Evolutionary conservation across 2,113 vertebrate genomes (phyloP).

Genomic region (Lophura nycthemera): DNA sequence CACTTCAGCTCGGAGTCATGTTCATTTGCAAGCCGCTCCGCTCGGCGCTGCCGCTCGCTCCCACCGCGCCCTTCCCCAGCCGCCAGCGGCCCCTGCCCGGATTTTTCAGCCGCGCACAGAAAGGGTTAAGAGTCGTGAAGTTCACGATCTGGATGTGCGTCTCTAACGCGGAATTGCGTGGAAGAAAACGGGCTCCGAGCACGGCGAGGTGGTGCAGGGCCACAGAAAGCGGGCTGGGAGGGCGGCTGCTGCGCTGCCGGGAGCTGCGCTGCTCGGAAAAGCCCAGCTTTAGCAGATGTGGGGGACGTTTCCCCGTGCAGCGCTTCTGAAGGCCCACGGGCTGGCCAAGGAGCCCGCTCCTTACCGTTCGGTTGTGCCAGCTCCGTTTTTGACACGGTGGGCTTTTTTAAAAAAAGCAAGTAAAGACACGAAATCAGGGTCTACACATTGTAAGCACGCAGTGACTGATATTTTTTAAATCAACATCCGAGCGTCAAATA

Average conservation of each 20-base stretch:
- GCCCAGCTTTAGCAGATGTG: neutral
- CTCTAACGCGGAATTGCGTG: constrained; percentile 60
- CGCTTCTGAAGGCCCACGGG: constrained; percentile 23
- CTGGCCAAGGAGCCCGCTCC: neutral
- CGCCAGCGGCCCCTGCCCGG: neutral
- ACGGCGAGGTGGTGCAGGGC: constrained; percentile 33
- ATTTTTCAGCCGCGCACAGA: constrained; percentile 47
- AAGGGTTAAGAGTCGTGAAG: constrained; percentile 58
- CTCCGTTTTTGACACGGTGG: neutral
- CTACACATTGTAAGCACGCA: neutral
- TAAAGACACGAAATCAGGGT: neutral
- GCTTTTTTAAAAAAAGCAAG: neutral
- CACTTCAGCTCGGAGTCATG: constrained; percentile 71
- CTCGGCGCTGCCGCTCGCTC: neutral
- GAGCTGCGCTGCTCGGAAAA: neutral
- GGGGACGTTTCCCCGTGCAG: constrained; percentile 11
- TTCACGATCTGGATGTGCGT: constrained; percentile 44
- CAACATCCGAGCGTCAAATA: constrained; percentile 53
- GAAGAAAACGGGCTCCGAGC: constrained; percentile 60
- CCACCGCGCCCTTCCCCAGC: neutral
- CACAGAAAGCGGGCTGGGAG: constrained; percentile 27
- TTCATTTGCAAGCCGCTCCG: constrained; percentile 69
- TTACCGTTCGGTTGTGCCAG: neutral
- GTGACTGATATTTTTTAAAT: constrained; percentile 48
- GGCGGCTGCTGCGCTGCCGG: neutral